These are phyloP conservation scores for Damaliscus lunatus DNA, from an alignment of 2,113 vertebrate species.

Conservation along the genomic window DNA sequence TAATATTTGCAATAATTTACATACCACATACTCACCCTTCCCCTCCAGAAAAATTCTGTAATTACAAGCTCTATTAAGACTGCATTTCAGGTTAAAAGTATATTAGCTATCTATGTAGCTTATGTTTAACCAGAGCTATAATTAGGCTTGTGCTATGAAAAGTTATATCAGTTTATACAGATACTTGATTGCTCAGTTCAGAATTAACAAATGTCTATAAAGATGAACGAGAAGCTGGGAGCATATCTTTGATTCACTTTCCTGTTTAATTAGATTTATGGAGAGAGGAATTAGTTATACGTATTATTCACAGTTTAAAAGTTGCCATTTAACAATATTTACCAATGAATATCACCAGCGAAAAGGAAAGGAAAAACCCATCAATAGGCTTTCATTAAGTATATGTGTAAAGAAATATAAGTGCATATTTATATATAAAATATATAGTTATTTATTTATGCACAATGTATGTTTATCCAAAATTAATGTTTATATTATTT, in stretches of 20 bases:
- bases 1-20: background rate
- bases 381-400: background rate
- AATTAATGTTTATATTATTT: background rate
- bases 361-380: background rate
- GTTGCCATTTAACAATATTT: conserved; percentile 21
- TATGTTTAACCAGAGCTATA: background rate
- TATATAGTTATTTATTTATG: background rate
- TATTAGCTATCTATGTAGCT: conserved; percentile 13
- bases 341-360: background rate
- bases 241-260: background rate
- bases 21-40: background rate
- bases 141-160: background rate
- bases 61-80: background rate
- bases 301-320: conserved; percentile 9
- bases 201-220: conserved; percentile 48
- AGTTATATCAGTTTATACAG: conserved; percentile 23
- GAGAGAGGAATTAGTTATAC: background rate
- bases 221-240: conserved; percentile 25
- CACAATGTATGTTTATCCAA: background rate
- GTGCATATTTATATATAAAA: background rate
- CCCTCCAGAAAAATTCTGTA: background rate
- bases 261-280: conserved; percentile 25
- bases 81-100: background rate
- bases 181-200: conserved; percentile 26
- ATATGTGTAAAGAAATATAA: background rate